A percentile compares a stretch with the other conserved stretches of the same genome.
Conservation (phyloP, 2,888 invertebrate genomes). For the Melikaiella ostensackeni region DNA sequence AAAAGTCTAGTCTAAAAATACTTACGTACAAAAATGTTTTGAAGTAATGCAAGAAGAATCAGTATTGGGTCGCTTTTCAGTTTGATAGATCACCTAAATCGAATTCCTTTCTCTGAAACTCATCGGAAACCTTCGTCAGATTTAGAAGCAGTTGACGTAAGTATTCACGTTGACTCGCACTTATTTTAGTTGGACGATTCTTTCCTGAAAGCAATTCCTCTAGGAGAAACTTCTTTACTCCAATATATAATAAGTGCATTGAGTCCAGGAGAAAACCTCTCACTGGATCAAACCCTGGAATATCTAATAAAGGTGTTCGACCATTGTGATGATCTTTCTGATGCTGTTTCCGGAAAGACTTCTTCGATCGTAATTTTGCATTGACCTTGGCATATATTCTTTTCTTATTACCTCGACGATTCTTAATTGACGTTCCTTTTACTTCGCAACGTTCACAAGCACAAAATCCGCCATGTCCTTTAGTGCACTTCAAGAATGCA, state of each 20-base stretch:
- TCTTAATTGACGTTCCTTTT: slow-evolving; percentile 31
- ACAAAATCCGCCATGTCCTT: slow-evolving; percentile 46
- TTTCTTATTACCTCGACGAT: slow-evolving; percentile 31
- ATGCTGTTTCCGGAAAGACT: slow-evolving; percentile 25
- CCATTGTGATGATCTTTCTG: slow-evolving; percentile 44
- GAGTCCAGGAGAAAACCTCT: slow-evolving; percentile 36
- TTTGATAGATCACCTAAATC: slow-evolving; percentile 32
- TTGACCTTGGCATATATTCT: slow-evolving; percentile 16
- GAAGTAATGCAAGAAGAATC: slow-evolving; percentile 40
- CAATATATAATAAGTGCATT: slow-evolving; percentile 42
- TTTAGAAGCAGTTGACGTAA: background rate
- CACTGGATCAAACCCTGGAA: slow-evolving; percentile 40
- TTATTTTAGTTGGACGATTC: background rate
- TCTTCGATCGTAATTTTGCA: slow-evolving; percentile 30
- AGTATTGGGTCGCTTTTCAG: slow-evolving; percentile 49
- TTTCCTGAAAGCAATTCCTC: slow-evolving; percentile 25
- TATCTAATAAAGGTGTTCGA: slow-evolving; percentile 36
- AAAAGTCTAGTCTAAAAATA: background rate
- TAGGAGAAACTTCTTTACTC: slow-evolving; percentile 42
- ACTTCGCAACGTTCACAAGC: slow-evolving; percentile 48
- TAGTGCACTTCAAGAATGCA: slow-evolving; percentile 44
- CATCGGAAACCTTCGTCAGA: slow-evolving; percentile 33
- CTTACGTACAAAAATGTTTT: background rate
- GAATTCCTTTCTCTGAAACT: slow-evolving; percentile 45
- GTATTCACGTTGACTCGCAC: background rate